Evolutionary conservation across 2,797 vertebrate species (phyloP).

Genomic region (Harpia harpyja): DNA sequence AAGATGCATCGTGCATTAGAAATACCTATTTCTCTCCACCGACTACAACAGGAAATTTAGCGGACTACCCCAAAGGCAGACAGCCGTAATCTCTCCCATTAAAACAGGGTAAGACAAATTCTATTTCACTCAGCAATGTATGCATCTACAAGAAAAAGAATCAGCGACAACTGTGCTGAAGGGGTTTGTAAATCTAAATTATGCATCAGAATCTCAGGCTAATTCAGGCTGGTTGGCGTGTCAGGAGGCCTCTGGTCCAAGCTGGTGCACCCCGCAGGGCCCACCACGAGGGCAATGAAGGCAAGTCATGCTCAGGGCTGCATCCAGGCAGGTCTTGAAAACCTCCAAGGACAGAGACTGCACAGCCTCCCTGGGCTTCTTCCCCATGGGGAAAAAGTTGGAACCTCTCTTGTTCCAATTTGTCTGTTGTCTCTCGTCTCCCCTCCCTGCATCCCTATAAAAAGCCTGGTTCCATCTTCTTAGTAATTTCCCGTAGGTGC

Average conservation of each 20-base stretch:
- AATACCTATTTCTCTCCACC: not conserved
- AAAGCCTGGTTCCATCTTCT: not conserved
- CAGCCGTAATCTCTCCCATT: not conserved
- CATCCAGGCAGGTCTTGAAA: not conserved
- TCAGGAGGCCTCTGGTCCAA: not conserved
- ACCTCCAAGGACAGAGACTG: too few relatives aligned
- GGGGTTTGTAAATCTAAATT: not conserved
- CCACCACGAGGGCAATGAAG: not conserved
- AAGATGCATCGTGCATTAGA: not conserved
- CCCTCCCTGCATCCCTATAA: not conserved
- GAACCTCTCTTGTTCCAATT: not conserved
- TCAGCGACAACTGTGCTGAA: not conserved
- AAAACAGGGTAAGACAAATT: not conserved
- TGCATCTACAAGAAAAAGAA: not conserved
- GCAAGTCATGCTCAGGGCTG: not conserved
- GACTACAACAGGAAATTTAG: not conserved
- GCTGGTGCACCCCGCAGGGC: not conserved
- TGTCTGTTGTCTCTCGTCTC: fast-evolving
- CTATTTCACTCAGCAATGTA: not conserved
- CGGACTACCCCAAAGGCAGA: not conserved
- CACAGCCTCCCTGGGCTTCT: not conserved
- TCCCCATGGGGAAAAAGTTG: not conserved
- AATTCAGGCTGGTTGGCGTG: not conserved
- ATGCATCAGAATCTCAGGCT: not conserved
- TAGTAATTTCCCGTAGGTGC: not conserved